These are phyloP conservation scores for Tetragnatha versicolor DNA, from an alignment of 1,140 invertebrate genomes.

Conservation along the genomic window DNA sequence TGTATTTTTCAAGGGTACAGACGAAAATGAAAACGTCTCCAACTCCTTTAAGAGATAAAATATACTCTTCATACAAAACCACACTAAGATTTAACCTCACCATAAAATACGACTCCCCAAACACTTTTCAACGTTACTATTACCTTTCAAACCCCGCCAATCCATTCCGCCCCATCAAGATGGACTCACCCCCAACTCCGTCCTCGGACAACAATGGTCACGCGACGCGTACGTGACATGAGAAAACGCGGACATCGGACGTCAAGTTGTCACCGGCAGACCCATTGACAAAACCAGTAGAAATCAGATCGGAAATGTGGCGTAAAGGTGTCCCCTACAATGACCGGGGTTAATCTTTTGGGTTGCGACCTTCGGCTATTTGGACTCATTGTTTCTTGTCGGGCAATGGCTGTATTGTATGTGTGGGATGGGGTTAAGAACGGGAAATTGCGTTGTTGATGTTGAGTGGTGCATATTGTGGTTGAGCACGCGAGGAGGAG, in stretches of 20 bases:
- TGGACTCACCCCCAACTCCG: conserved; percentile 5
- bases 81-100: no score
- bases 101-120: no score
- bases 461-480: no score
- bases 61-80: no score
- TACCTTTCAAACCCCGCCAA: neutral
- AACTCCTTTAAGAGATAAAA: no score
- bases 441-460: neutral
- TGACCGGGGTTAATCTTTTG: no score
- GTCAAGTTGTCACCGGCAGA: neutral
- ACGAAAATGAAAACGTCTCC: no score
- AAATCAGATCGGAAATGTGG: conserved; percentile 34
- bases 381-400: neutral
- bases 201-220: neutral
- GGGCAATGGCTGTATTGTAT: neutral
- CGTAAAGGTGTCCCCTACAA: conserved; percentile 6
- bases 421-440: neutral
- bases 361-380: neutral
- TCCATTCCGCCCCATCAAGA: conserved; percentile 2
- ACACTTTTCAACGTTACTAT: no score
- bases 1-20: no score
- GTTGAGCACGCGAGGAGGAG: no score
- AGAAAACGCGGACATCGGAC: no score
- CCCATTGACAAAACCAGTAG: neutral
- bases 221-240: no score